Evolutionary conservation across 2,888 invertebrate genomes (phyloP).

Genomic region (Gandaritis pyraliata): DNA sequence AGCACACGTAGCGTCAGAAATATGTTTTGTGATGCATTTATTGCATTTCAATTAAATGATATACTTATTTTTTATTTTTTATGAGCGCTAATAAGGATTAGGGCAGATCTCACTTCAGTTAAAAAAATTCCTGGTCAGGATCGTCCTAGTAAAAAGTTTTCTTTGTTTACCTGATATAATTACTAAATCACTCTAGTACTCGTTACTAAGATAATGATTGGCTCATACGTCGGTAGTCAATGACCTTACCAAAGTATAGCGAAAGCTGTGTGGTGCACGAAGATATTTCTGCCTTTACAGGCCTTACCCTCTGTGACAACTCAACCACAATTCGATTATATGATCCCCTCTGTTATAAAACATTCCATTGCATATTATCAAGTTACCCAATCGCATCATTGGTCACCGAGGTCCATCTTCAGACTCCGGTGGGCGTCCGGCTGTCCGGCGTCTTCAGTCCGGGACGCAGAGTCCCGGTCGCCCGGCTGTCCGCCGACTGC

Average conservation of each 20-base stretch:
- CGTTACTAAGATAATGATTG: no score
- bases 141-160: no score
- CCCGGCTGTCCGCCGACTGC: slow-evolving; percentile 13
- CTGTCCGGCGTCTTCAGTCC: slow-evolving; percentile 5
- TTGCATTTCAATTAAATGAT: no score
- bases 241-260: no score
- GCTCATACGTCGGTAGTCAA: no score
- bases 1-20: slow-evolving; percentile 9
- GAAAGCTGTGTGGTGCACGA: background rate
- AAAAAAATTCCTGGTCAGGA: no score
- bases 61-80: no score
- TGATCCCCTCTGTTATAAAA: slow-evolving; percentile 25
- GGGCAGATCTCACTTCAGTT: no score
- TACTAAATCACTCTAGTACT: no score
- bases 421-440: slow-evolving; percentile 9
- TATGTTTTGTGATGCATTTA: no score
- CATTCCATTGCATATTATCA: slow-evolving; percentile 23
- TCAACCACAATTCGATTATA: slow-evolving; percentile 16
- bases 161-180: no score
- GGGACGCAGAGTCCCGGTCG: slow-evolving; percentile 4
- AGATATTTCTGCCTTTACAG: background rate
- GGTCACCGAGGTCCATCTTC: slow-evolving; percentile 19
- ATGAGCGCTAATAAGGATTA: no score
- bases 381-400: slow-evolving; percentile 21
- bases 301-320: background rate